Base-by-base conservation (phyloP, 2,797 vertebrate genomes). In the Ambastaia sidthimunki region DNA sequence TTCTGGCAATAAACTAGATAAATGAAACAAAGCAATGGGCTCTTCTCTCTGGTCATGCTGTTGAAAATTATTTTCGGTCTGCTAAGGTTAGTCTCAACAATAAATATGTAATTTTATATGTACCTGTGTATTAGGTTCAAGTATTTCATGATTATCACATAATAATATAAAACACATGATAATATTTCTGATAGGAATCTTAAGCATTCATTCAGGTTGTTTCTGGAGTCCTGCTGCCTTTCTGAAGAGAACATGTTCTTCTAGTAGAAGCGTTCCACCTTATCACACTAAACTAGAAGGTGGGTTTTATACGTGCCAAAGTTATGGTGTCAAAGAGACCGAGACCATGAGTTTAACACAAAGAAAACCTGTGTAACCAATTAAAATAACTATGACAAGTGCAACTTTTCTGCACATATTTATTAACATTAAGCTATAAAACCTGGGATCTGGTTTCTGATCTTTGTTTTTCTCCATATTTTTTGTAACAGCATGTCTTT, bases 401-500 rank as follows among this genome's bases (percentile, higher is more conserved):
- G 54, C n/a, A 10, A 21, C n/a, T 16, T 50, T 25, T 28, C 15
- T 23, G 3, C 9, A 54, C 13, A 71, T 4, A 19, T 25, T 13
- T 2, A 57, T n/a, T 44, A 15, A 31, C 25, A 31, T 55, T 55
- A 31, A 44, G 4, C 12, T 7, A 4, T 63, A n/a, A 34, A 63
- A 11, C 19, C n/a, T 57, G 31, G 74, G 31, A 28, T 68, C 34
- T 13, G 59, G 16, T 66, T 69, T 69, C 31, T 70, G 50, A 60
- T 2, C 62, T 59, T 50, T 66, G 68, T 50, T 74, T 76, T 76
- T 84, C 57, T 2, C 18, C 15, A 0, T 11, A 9, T 62, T 70
- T 80, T 75, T 77, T 18, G 9, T 23, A 79, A 67, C 74, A 85
- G 84, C 89, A 90, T 81, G 85, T 90, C 86, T 89, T 86, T 91